Base-by-base conservation (phyloP, 1,140 invertebrate genomes). In the Thaumetopoea pityocampa region DNA sequence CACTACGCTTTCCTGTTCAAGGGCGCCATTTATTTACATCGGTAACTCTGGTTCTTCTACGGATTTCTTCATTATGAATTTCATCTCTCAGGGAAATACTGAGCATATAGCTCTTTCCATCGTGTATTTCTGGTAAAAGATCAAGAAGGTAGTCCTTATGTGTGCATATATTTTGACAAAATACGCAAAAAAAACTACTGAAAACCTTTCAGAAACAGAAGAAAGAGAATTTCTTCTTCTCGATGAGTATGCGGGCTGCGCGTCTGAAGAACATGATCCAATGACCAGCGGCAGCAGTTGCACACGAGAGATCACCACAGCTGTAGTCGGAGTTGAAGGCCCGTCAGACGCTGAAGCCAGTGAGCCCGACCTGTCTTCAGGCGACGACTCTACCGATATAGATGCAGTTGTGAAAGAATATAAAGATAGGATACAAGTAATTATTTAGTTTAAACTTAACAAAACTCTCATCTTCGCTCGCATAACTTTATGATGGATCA, bases 391-490 rank as follows among this genome's bases (percentile, higher is more conserved):
- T 6, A 87, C 87, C 0, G 87, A 88, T 56, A 87, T 88, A n/a
- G 87, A 88, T 54, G 86, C 85, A 2, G 85, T 86, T 6, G 87
- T 88, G 4, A 87, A 88, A 49, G 86, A 88, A 63, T 88, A 88
- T 37, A 83, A 74, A 43, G 87, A 87, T 48, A 78, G 73, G 32
- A 84, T 88, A 52, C 84, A 87, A 54, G 87, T 88, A 57, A 40
- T 5, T 32, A 23, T 20, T 23, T 15, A 19, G 2, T 15, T 27
- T 11, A 9, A 11, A 27, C 4, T 27, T 11, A 11, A 27, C 1
- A 35, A 7, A 2, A 15, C 14, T 11, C 4, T 19, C 1, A 7
- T 28, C 2, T 9, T 23, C 6, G 16, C n/a, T n/a, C n/a, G n/a
- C n/a, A n/a, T n/a, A n/a, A n/a, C n/a, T n/a, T n/a, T n/a, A n/a